phyloP scores from a whole-genome alignment of 2,888 invertebrate genomes.

The Euclidia mi region DNA sequence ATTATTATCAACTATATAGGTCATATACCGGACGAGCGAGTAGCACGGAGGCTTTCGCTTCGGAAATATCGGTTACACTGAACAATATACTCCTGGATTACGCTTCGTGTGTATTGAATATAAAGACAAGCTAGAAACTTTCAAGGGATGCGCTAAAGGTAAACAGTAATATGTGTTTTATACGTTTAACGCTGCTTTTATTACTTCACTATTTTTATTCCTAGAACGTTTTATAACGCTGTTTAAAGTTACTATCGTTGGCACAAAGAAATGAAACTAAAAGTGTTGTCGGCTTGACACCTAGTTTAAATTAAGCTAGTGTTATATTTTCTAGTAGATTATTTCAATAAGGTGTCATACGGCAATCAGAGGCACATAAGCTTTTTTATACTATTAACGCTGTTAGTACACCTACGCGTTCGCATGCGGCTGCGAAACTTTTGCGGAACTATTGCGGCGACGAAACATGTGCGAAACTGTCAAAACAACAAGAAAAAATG shows the following conservation, averaged over 20 bases:
- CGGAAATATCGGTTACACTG: constrained; percentile 68
- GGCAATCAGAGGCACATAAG: too few relatives aligned
- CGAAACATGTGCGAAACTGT: too few relatives aligned
- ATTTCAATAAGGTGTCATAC: too few relatives aligned
- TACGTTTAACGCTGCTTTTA: not conserved
- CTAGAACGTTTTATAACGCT: not conserved
- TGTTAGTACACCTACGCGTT: too few relatives aligned
- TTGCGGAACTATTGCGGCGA: too few relatives aligned
- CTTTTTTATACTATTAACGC: too few relatives aligned
- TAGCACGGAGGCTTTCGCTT: constrained; percentile 37
- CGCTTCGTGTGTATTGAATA: constrained; percentile 9
- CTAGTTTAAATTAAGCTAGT: too few relatives aligned
- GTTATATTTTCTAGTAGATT: too few relatives aligned
- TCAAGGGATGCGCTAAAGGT: not conserved
- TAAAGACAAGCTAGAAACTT: not conserved
- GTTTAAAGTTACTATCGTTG: constrained; percentile 1
- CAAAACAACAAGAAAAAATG: too few relatives aligned
- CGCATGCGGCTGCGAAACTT: too few relatives aligned
- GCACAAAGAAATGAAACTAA: not conserved
- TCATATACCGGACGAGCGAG: constrained; percentile 45
- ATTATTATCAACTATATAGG: constrained; percentile 65
- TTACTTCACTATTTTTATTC: constrained; percentile 2
- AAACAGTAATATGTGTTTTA: not conserved
- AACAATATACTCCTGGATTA: constrained; percentile 43
- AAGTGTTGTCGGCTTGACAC: not conserved